These are phyloP conservation scores for Drosophila sordidula DNA, from an alignment of 2,888 invertebrate species.

Conservation along the genomic window DNA sequence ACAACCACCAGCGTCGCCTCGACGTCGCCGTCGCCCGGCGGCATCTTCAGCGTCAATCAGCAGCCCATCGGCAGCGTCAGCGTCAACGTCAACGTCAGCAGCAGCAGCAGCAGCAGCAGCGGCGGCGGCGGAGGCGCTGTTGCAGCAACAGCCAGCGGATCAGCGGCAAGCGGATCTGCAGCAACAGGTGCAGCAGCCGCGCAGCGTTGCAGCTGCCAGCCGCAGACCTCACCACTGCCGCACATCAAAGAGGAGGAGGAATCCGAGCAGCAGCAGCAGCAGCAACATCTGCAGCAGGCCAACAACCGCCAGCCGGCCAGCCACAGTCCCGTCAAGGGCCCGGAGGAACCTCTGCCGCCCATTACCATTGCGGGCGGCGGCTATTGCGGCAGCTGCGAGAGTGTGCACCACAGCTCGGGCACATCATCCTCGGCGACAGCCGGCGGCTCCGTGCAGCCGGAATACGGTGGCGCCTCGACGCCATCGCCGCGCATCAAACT, in stretches of 20 bases:
- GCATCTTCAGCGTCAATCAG: slow-evolving; percentile 43
- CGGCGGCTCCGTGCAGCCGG: slow-evolving; percentile 27
- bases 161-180: slow-evolving; percentile 54
- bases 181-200: slow-evolving; percentile 47
- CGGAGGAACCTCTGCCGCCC: slow-evolving; percentile 47
- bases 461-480: slow-evolving; percentile 74
- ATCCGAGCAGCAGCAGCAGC: slow-evolving; percentile 83
- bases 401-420: slow-evolving; percentile 76
- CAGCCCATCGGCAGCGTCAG: slow-evolving; percentile 34
- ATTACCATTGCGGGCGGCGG: slow-evolving; percentile 55
- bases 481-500: slow-evolving; percentile 85
- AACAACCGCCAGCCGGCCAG: slow-evolving; percentile 23
- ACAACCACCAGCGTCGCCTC: slow-evolving; percentile 47
- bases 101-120: slow-evolving; percentile 24
- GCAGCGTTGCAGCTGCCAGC: slow-evolving; percentile 85
- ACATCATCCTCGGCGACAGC: slow-evolving; percentile 68
- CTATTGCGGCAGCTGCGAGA: slow-evolving; percentile 82
- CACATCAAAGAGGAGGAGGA: slow-evolving; percentile 94
- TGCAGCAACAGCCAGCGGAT: slow-evolving; percentile 86
- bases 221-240: slow-evolving; percentile 91
- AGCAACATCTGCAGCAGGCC: slow-evolving; percentile 45
- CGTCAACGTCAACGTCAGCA: slow-evolving; percentile 33
- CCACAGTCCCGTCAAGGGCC: slow-evolving; percentile 24
- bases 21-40: slow-evolving; percentile 61
- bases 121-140: slow-evolving; percentile 71